These are phyloP conservation scores for Metacarcinus magister DNA, from an alignment of 2,888 invertebrate species.

Conservation along the genomic window DNA sequence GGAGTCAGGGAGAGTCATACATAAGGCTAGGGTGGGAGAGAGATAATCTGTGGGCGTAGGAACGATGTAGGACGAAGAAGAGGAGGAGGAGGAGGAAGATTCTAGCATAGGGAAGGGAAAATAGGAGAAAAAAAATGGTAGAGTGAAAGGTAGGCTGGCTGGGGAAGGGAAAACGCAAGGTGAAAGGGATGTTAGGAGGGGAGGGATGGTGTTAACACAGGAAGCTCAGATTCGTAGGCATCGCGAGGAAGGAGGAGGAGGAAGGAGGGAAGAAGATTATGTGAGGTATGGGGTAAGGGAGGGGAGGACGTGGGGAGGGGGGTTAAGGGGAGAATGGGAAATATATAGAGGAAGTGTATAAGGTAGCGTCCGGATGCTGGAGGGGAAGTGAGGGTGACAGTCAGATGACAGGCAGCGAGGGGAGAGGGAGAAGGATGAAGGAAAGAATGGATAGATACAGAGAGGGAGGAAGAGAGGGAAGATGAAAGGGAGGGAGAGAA, in stretches of 20 bases:
- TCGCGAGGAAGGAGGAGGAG: background rate
- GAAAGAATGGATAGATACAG: too few species aligned
- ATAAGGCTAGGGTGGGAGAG: too few species aligned
- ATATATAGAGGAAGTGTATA: conserved; percentile 4
- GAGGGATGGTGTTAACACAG: background rate
- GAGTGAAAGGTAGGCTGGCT: background rate
- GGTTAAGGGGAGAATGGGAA: background rate
- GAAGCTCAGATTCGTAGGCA: background rate
- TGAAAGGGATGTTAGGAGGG: background rate
- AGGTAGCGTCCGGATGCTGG: background rate
- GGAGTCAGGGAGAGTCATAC: too few species aligned
- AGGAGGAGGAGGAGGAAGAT: too few species aligned
- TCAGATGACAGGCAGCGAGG: background rate
- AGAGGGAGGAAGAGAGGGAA: background rate
- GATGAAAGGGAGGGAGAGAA: background rate
- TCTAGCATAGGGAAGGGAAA: too few species aligned
- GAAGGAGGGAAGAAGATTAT: background rate
- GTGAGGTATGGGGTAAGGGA: background rate
- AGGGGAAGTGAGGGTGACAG: background rate
- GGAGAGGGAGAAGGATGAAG: background rate
- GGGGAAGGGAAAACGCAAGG: background rate
- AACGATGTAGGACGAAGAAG: too few species aligned
- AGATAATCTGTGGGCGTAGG: too few species aligned
- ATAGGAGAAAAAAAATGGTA: background rate
- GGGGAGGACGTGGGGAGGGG: background rate